phyloP scores from a whole-genome alignment of 2,888 invertebrate species.

The Trissolcus brochymenae region DNA sequence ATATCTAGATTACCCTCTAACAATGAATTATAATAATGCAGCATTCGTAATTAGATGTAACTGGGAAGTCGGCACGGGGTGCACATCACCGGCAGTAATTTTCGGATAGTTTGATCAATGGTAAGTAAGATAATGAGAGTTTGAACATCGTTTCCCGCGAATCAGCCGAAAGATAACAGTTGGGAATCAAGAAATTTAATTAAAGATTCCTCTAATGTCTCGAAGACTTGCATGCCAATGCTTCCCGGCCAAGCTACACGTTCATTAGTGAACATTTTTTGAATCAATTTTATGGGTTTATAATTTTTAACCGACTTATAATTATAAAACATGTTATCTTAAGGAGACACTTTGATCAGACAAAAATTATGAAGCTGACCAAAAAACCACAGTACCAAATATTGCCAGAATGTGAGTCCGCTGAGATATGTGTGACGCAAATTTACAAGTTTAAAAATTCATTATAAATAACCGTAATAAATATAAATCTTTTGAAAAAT shows the following conservation, averaged over 20 bases:
- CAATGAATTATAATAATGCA: slow-evolving; percentile 30
- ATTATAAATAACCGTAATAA: too few relatives aligned
- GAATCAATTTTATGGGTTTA: too few relatives aligned
- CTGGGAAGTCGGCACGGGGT: slow-evolving; percentile 12
- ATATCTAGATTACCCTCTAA: slow-evolving; percentile 11
- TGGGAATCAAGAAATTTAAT: slow-evolving; percentile 3
- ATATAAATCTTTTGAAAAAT: too few relatives aligned
- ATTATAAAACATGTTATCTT: too few relatives aligned
- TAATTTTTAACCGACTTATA: too few relatives aligned
- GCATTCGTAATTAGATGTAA: slow-evolving; percentile 33
- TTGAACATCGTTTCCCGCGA: slow-evolving; percentile 58
- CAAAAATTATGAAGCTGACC: too few relatives aligned
- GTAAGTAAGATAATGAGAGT: slow-evolving; percentile 61
- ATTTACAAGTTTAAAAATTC: too few relatives aligned
- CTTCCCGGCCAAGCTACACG: not conserved
- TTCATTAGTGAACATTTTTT: too few relatives aligned
- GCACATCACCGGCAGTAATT: slow-evolving; percentile 49
- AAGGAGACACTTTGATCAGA: too few relatives aligned
- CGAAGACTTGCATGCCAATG: not conserved
- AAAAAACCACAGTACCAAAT: too few relatives aligned
- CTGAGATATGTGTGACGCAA: too few relatives aligned
- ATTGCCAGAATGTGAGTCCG: too few relatives aligned
- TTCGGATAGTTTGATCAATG: slow-evolving; percentile 60
- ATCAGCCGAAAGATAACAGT: slow-evolving; percentile 27
- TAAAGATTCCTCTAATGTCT: slow-evolving; percentile 4